Evolutionary conservation across 2,888 invertebrate genomes (phyloP).

Genomic region (Phorcus lineatus): DNA sequence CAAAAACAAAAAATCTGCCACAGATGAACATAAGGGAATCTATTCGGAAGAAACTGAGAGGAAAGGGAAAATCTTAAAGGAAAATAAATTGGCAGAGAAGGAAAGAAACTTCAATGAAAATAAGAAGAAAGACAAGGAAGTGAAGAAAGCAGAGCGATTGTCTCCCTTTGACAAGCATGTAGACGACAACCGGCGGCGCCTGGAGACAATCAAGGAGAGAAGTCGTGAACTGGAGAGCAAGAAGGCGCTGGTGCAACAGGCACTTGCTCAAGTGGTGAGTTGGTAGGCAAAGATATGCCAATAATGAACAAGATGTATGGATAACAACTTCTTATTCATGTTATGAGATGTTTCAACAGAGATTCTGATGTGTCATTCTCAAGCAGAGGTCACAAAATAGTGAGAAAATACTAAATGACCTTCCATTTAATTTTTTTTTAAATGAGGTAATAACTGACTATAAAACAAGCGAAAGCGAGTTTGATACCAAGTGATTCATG

Average conservation of each 20-base stretch:
- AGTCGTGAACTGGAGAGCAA: slow-evolving; percentile 25
- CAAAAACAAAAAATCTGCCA: too few relatives aligned
- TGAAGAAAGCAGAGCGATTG: not conserved
- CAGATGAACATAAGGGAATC: not conserved
- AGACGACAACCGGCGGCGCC: slow-evolving; percentile 5
- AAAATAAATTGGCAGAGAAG: not conserved
- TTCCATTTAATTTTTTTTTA: too few relatives aligned
- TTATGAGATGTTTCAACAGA: too few relatives aligned
- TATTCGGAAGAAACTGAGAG: not conserved
- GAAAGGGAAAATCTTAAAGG: not conserved
- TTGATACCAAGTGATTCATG: too few relatives aligned
- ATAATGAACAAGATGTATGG: too few relatives aligned
- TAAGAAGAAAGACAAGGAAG: not conserved
- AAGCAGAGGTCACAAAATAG: too few relatives aligned
- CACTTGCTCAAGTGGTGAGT: slow-evolving; percentile 6
- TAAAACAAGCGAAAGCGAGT: too few relatives aligned
- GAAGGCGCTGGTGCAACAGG: slow-evolving; percentile 9
- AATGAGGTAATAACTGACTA: too few relatives aligned
- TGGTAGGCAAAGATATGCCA: too few relatives aligned
- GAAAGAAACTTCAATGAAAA: not conserved
- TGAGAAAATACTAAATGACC: too few relatives aligned
- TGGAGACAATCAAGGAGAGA: slow-evolving; percentile 30
- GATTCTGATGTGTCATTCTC: too few relatives aligned
- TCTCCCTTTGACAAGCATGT: not conserved
- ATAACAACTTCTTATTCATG: too few relatives aligned